Evolutionary conservation across 2,797 vertebrate genomes (phyloP).

Genomic region (Brotula barbata): DNA sequence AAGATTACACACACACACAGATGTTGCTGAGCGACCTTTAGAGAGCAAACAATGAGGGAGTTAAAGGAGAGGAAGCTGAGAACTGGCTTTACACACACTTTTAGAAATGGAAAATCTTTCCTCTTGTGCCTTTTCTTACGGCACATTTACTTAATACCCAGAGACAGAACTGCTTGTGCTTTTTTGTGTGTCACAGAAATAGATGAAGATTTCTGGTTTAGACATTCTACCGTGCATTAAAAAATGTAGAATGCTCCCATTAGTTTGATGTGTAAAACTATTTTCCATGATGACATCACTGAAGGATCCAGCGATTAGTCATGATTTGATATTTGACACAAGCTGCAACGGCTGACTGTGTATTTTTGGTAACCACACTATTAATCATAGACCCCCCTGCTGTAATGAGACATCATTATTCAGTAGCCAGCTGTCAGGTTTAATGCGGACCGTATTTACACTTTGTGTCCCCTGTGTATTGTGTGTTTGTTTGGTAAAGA

Average conservation of each 20-base stretch:
- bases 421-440: conserved; percentile 32
- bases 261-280: conserved; percentile 26
- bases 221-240: conserved; percentile 1
- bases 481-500: not conserved
- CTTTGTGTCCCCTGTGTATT: conserved; percentile 10
- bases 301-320: conserved; percentile 41
- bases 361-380: conserved; percentile 56
- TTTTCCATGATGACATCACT: conserved; percentile 57
- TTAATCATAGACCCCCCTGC: conserved; percentile 40
- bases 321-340: conserved; percentile 64
- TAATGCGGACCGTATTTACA: conserved; percentile 14
- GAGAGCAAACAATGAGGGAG: conserved; percentile 60
- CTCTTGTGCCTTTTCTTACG: conserved; percentile 34
- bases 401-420: conserved; percentile 6
- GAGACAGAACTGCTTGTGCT: conserved; percentile 17
- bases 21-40: conserved; percentile 63
- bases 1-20: conserved; percentile 43
- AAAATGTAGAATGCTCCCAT: conserved; percentile 31
- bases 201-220: conserved; percentile 5
- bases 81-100: conserved; percentile 43
- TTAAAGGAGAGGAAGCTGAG: conserved; percentile 58
- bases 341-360: conserved; percentile 39
- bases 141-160: conserved; percentile 50
- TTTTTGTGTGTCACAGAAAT: not conserved
- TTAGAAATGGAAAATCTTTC: conserved; percentile 57